Base-by-base conservation (phyloP, 2,113 vertebrate genomes). In the Prietella phreatophila region DNA sequence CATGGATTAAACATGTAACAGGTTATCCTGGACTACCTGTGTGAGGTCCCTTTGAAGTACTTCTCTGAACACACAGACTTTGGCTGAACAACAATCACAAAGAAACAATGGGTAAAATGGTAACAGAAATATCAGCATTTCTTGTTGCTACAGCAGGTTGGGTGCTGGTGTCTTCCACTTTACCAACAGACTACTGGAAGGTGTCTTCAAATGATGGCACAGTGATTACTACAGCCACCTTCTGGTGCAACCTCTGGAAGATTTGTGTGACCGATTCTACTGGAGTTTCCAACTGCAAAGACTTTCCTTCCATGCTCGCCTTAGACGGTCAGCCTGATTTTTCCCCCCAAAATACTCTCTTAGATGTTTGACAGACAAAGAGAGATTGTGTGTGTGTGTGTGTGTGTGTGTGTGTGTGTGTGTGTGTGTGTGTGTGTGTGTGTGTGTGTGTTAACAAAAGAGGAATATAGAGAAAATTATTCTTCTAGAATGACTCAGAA, bases 181-280 rank as follows among this genome's bases (percentile, higher is more conserved):
- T 98, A 92, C 97, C 97, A 80, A 97, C 95, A 79, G 97, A 98
- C 91, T 98, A 98, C 93, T 99, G 97, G 97, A 98, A 98, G 85
- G 97, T 99, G 67, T 98, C 97, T 63, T 95, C 96, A 69, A 94
- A 96, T 86, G 98, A 99, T 80, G 98, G 98, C 91, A 96, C 96
- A 0, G 97, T 99, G 86, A 99, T 99, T 93, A 98, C 98, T 93
- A 98, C 98, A n/a, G 96, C 97, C 82, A 97, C 97, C 82, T 98
- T 93, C 91, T 99, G 96, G 96, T 96, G 97, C 90, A 99, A 98
- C 91, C 94, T 99, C 63, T 99, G 98, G 98, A 99, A 98, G 93
- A 93, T 96, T 0, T 99, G 98, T 91, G 97, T 98, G 56, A 98
- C 97, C 19, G 98, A 99, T 93, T 99, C 97, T 85, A 98, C 98